A percentile compares a stretch with the other conserved stretches of the same genome.
Conservation (phyloP, 2,113 vertebrate genomes). For the Apteryx mantelli region DNA sequence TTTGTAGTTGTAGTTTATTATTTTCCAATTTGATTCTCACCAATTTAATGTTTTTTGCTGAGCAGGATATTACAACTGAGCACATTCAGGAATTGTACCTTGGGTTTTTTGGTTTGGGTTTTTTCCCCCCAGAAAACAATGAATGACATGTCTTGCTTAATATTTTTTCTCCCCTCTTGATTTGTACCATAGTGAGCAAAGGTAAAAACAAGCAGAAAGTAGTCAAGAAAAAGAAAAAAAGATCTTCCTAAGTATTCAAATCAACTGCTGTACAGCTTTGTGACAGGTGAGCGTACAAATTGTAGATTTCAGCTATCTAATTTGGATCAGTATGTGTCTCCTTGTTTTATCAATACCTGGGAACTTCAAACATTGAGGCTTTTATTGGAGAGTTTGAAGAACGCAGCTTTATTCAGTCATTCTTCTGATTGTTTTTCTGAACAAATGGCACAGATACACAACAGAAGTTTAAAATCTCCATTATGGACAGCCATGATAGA, state of each 20-base stretch:
- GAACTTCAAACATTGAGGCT: not conserved
- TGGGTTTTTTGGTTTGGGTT: no score
- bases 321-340: accelerated
- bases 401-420: not conserved
- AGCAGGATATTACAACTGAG: not conserved
- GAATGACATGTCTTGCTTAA: not conserved
- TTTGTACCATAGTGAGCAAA: not conserved
- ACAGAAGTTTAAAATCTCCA: not conserved
- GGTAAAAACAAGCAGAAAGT: not conserved
- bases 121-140: not conserved
- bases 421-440: not conserved
- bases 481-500: accelerated
- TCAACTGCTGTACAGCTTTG: not conserved
- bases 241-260: no score
- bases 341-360: accelerated
- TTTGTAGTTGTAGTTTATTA: not conserved
- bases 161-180: no score
- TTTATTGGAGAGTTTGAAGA: not conserved
- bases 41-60: not conserved
- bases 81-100: not conserved
- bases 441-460: not conserved
- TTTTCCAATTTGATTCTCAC: not conserved
- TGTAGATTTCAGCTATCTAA: not conserved
- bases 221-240: not conserved
- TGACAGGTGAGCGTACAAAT: accelerated